Evolutionary conservation across 1,140 invertebrate genomes (phyloP).

Genomic region (Octopus sinensis): DNA sequence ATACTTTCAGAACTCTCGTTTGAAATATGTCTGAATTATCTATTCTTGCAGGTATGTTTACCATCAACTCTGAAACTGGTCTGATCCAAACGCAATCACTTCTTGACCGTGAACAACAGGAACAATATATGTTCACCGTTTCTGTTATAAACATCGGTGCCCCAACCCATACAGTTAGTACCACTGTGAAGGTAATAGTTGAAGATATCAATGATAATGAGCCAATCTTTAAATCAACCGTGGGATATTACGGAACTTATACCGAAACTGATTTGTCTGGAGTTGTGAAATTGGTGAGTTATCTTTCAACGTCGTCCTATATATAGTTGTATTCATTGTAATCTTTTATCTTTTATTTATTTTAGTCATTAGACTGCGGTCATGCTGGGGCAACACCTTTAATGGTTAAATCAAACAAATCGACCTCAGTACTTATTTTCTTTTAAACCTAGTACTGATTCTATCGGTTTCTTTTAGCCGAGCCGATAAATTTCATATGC

Average conservation of each 20-base stretch:
- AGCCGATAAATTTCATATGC: too few species aligned
- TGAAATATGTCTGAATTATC: too few species aligned
- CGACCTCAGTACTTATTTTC: too few species aligned
- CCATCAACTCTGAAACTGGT: background rate
- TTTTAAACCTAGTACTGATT: too few species aligned
- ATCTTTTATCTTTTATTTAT: too few species aligned
- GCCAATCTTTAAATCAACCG: slow-evolving; percentile 9
- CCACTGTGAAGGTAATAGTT: slow-evolving; percentile 15
- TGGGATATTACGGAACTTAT: slow-evolving; percentile 12
- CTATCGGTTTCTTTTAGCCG: too few species aligned
- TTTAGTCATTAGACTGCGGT: too few species aligned
- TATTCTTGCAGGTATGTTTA: background rate
- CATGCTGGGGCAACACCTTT: too few species aligned
- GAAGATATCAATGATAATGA: slow-evolving; percentile 20
- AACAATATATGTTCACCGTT: slow-evolving; percentile 14
- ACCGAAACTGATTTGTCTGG: background rate
- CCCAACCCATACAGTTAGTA: slow-evolving; percentile 14
- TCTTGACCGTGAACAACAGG: slow-evolving; percentile 14
- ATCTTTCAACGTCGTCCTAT: background rate
- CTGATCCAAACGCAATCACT: background rate
- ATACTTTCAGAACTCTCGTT: too few species aligned
- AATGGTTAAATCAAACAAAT: too few species aligned
- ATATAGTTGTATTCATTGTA: background rate
- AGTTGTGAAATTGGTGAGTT: background rate
- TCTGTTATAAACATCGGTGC: slow-evolving; percentile 16